A percentile compares a stretch with the other conserved stretches of the same genome.
Evolutionary conservation across 2,797 vertebrate species (phyloP).

Genomic region (Chaenodraco wilsoni): DNA sequence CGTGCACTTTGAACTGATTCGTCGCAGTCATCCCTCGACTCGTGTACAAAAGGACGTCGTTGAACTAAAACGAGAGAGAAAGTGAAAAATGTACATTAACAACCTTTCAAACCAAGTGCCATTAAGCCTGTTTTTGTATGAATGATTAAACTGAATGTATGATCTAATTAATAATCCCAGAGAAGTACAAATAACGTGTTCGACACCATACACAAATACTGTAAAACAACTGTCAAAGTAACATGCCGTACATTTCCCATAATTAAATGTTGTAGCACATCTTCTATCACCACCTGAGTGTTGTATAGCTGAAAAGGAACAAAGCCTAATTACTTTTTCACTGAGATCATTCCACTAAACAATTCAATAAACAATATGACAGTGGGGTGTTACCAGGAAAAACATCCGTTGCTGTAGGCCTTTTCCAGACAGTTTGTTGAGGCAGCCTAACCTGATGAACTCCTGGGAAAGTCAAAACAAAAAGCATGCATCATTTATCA

Average conservation of each 20-base stretch:
- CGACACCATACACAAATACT: not conserved
- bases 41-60: slow-evolving; percentile 93
- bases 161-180: slow-evolving; percentile 1
- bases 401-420: slow-evolving; percentile 99
- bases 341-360: slow-evolving; percentile 48
- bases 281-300: slow-evolving; percentile 36
- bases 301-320: slow-evolving; percentile 27
- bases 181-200: not conserved
- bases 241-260: slow-evolving; percentile 12
- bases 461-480: slow-evolving; percentile 81
- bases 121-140: not conserved
- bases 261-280: slow-evolving; percentile 12
- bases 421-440: slow-evolving; percentile 98
- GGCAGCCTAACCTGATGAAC: slow-evolving; percentile 97
- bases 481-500: slow-evolving; percentile 12
- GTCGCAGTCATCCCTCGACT: slow-evolving; percentile 93
- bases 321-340: slow-evolving; percentile 37
- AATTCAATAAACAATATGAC: slow-evolving; percentile 49
- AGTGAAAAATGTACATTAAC: not conserved
- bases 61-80: slow-evolving; percentile 85
- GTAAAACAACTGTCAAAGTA: slow-evolving; percentile 13
- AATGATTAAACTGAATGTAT: not conserved
- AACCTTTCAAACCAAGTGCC: not conserved
- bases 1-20: slow-evolving; percentile 97
- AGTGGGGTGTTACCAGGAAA: slow-evolving; percentile 89